phyloP scores from a whole-genome alignment of 2,888 invertebrate genomes.

The Hartigia nigra region DNA sequence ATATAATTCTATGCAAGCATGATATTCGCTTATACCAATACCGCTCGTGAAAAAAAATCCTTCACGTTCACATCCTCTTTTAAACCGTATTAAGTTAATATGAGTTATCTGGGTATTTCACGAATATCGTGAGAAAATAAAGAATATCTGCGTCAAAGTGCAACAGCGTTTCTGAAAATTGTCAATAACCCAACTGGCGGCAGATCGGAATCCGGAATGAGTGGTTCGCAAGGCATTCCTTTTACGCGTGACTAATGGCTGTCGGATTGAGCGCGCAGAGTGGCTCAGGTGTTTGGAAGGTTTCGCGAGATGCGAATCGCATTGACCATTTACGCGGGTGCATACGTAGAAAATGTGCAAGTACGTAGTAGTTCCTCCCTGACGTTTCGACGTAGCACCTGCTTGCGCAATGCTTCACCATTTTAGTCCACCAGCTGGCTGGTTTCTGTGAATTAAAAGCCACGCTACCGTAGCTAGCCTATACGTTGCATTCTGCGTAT shows the following conservation, averaged over 20 bases:
- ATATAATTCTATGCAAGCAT: neutral
- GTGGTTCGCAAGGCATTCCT: slow-evolving; percentile 31
- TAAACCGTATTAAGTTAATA: neutral
- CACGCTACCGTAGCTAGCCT: neutral
- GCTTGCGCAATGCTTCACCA: slow-evolving; percentile 17
- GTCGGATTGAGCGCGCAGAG: slow-evolving; percentile 11
- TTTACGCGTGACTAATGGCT: slow-evolving; percentile 43
- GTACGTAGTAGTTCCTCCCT: slow-evolving; percentile 28
- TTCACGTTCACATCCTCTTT: neutral
- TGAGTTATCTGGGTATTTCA: neutral
- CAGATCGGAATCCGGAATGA: neutral
- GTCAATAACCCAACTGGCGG: neutral
- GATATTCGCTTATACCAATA: neutral
- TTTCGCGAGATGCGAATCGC: slow-evolving; percentile 37
- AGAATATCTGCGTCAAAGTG: neutral
- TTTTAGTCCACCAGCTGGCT: slow-evolving; percentile 31
- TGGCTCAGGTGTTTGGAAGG: slow-evolving; percentile 45
- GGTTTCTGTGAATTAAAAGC: neutral
- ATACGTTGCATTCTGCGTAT: neutral
- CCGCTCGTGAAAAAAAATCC: neutral
- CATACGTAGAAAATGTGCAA: slow-evolving; percentile 20
- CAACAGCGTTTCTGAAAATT: neutral
- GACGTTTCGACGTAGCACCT: slow-evolving; percentile 27
- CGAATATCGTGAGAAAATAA: neutral
- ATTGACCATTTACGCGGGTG: slow-evolving; percentile 41